Base-by-base conservation (phyloP, 1,140 invertebrate genomes). In the Neuroterus valhalla region DNA sequence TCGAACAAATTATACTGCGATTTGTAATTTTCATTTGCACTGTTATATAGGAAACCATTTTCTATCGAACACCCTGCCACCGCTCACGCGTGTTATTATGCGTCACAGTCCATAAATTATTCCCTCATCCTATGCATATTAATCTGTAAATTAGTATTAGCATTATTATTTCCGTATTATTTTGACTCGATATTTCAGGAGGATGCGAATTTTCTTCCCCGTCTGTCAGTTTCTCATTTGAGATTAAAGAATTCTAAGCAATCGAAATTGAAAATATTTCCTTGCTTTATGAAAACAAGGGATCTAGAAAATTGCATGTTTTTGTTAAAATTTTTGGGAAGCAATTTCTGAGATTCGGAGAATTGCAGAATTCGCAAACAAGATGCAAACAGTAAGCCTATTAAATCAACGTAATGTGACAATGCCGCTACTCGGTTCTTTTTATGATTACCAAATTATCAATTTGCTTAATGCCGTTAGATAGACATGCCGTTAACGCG, bases 381-480 rank as follows among this genome's bases (percentile, higher is more conserved):
- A n/a, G 14, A 48, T 48, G 23, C 14, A 62, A 38, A n/a, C 55
- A 31, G 55, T 62, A 38, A 62, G 55, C 21, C n/a, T 12, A 31
- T 62, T 62, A 31, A n/a, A 31, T 62, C 12, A 62, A 62, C 2
- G 31, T 38, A 62, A 62, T 62, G 55, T 31, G 55, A 31, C 55
- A 62, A 62, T 31, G 12, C 31, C 15, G 55, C 26, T 62, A 26
- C 23, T 62, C 31, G 23, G 31, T 8, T 8, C 10, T 38, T 38
- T 38, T 38, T n/a, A 26, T 15, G 55, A 62, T 62, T 15, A 62
- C 55, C 55, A 31, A 62, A 62, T 62, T 62, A 62, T 62, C 31
- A 62, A 62, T 26, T 62, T 62, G 55, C 31, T 62, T n/a, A 62
- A 62, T 62, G 55, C 55, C 55, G 55, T 62, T 62, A 62, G 55